phyloP scores from a whole-genome alignment of 2,888 invertebrate species.

The Sarcophaga carnaria region DNA sequence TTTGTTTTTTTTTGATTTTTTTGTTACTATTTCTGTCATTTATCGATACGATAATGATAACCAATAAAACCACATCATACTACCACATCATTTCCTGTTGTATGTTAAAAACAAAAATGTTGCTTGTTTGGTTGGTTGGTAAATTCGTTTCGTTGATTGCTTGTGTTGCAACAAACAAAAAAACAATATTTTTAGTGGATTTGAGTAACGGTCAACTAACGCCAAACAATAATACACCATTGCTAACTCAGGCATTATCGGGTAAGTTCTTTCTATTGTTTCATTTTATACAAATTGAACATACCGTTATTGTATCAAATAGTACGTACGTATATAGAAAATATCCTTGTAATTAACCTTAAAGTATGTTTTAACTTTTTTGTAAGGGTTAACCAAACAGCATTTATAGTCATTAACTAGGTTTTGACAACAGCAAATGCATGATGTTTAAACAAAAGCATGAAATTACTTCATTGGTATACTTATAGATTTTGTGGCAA shows the following conservation, averaged over 20 bases:
- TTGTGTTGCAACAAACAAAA: neutral
- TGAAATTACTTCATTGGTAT: neutral
- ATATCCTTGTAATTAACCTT: neutral
- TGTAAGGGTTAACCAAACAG: neutral
- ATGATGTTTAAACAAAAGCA: neutral
- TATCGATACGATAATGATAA: conserved; percentile 39
- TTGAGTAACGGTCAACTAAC: conserved; percentile 97
- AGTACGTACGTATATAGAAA: neutral
- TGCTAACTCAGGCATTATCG: conserved; percentile 97
- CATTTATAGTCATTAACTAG: neutral
- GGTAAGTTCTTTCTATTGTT: conserved; percentile 84
- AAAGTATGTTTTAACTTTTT: neutral
- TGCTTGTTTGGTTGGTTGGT: conserved; percentile 2
- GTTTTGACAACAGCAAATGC: neutral
- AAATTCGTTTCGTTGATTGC: neutral
- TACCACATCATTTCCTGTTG: conserved; percentile 74
- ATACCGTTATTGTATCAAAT: neutral
- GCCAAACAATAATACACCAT: conserved; percentile 97
- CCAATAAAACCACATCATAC: conserved; percentile 72
- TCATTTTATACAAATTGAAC: neutral
- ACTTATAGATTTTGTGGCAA: neutral
- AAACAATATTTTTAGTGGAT: conserved; percentile 88
- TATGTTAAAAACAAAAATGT: conserved; percentile 51
- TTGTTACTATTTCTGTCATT: conserved; percentile 29
- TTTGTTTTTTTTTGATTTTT: conserved; percentile 46